Percentiles rank a stretch among this genome's conserved stretches.
phyloP scores from a whole-genome alignment of 2,888 invertebrate genomes.

The Conus canariensis region DNA sequence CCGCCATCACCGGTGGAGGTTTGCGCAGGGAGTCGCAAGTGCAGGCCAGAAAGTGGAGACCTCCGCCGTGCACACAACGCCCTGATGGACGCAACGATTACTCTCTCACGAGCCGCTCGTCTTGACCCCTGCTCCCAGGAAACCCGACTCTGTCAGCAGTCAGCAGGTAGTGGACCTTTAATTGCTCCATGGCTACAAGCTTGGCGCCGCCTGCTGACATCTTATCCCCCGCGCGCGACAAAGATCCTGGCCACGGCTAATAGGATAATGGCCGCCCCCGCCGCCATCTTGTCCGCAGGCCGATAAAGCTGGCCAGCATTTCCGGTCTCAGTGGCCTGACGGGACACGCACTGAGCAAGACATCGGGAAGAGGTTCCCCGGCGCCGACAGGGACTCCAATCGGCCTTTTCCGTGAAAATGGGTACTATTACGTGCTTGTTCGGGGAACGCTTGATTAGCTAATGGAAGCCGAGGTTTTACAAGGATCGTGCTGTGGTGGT shows the following conservation, averaged over 20 bases:
- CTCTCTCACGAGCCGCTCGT: constrained; percentile 37
- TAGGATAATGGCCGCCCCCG: constrained; percentile 37
- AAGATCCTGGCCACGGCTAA: constrained; percentile 6
- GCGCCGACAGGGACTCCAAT: neutral
- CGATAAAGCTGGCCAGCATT: constrained; percentile 39
- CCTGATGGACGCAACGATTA: constrained; percentile 35
- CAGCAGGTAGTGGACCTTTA: constrained; percentile 39
- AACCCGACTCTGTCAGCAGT: constrained; percentile 32
- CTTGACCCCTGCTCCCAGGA: constrained; percentile 28
- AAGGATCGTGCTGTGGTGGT: neutral
- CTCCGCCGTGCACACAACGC: neutral
- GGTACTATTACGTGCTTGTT: constrained; percentile 10
- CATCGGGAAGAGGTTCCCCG: neutral
- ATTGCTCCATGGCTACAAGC: constrained; percentile 41
- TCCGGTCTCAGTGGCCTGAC: constrained; percentile 21
- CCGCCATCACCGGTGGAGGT: too few relatives aligned
- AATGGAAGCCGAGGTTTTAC: constrained; percentile 3
- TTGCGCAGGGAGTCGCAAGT: neutral
- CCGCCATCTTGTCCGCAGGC: constrained; percentile 2
- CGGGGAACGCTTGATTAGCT: neutral
- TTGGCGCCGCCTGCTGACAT: constrained; percentile 31
- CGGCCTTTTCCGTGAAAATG: constrained; percentile 23
- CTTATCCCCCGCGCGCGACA: constrained; percentile 35
- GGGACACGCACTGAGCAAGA: constrained; percentile 10
- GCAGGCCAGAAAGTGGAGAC: neutral